Conservation (phyloP, 2,113 vertebrate genomes). For the Hyla sarda region DNA sequence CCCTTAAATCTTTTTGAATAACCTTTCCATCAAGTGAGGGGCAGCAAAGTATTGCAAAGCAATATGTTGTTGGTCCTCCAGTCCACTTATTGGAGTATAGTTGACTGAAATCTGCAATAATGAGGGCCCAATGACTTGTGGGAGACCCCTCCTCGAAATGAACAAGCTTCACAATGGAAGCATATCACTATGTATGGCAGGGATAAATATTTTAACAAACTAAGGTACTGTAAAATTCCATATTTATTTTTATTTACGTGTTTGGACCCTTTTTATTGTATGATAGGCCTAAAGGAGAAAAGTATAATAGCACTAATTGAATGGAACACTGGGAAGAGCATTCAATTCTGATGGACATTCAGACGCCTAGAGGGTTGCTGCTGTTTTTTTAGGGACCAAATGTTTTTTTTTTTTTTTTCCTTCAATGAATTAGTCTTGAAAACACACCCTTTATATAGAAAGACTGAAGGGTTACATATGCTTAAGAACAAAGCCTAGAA, state of each 20-base stretch:
- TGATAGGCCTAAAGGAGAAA: conserved; percentile 69
- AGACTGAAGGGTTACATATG: neutral
- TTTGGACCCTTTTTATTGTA: conserved; percentile 85
- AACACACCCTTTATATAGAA: conserved; percentile 13
- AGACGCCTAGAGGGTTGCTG: conserved; percentile 64
- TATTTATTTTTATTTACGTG: conserved; percentile 90
- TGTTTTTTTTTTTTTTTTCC: conserved; percentile 3
- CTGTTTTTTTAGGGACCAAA: conserved; percentile 75
- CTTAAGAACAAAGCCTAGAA: conserved; percentile 50
- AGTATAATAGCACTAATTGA: conserved; percentile 66
- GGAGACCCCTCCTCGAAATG: conserved; percentile 58
- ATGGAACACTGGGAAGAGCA: conserved; percentile 66
- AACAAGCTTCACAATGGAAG: conserved; percentile 65
- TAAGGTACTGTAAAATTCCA: conserved; percentile 89
- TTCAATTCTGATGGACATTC: conserved; percentile 66
- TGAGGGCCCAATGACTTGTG: conserved; percentile 65
- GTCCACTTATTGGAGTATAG: conserved; percentile 62
- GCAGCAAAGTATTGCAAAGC: conserved; percentile 41
- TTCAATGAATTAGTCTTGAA: conserved; percentile 24
- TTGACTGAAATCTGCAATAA: conserved; percentile 79
- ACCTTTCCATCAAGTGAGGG: conserved; percentile 62
- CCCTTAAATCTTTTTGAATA: conserved; percentile 47
- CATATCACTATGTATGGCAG: conserved; percentile 90
- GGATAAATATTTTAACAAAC: conserved; percentile 91
- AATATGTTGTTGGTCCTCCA: conserved; percentile 44